Evolutionary conservation across 30 jellyfish, hydroid and myxozoan species (phyloP), one percentile per base, ranked within the genome.

Genomic region (Cassiopea andromeda): DNA sequence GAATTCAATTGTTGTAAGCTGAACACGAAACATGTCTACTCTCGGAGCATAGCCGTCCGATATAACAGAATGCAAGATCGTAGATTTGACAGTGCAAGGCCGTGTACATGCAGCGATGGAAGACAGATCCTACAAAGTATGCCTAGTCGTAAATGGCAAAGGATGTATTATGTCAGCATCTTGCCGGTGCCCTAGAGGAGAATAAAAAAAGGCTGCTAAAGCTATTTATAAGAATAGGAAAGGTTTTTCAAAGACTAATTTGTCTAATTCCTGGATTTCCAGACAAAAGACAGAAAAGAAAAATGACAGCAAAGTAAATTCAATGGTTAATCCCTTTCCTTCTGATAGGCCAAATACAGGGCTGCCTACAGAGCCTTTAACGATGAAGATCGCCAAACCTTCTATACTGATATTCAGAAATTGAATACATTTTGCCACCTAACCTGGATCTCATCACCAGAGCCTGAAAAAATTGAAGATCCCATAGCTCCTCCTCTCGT

Each of bases 371-470:
- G 46, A 66, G 15, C 8, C 75, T 5, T 13, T 8, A 44, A 15
- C 8, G 69, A 54, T 5, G 60, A 47, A 3, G 92, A 84, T 85
- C 48, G 14, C 17, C 66, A 19, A 54, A 4, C 58, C 44, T 7
- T 72, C 60, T 60, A 60, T 72, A 48, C 44, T 13, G 78, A 60
- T 10, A 46, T 84, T 8, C 12, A 16, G 70, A 14, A 45, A 27
- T 44, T 48, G 16, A 7, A 19, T 38, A 2, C 58, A 48, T 78
- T 38, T 46, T 9, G 46, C 57, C 92, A 86, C 77, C 75, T 84
- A 14, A 86, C 69, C 47, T 84, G 92, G 92, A 84, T 84, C 44
- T 44, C 27, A 44, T 64, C 86, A 48, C 86, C 85, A 38, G 92
- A 84, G 77, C 86, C 92, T 15, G 86, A 86, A 84, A 72, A 86